Base-by-base conservation (phyloP, 2,113 vertebrate genomes). In the Anthoscopus minutus region DNA sequence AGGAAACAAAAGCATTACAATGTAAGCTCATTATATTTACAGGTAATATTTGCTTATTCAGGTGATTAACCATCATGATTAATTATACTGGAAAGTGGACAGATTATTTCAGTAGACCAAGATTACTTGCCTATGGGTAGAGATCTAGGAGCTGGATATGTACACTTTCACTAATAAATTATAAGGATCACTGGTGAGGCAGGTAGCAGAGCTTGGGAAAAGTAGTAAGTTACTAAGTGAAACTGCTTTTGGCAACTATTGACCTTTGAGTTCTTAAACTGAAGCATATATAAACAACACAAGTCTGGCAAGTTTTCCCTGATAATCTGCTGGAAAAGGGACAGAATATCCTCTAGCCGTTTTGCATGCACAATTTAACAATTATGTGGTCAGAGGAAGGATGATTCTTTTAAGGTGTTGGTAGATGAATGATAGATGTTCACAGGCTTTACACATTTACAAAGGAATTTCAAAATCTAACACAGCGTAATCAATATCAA, bases 351-450 rank as follows among this genome's bases (percentile, higher is more conserved):
- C 97, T 91, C 94, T 77, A 97, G 98, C 96, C 70, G 97, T 98
- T 98, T 97, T 97, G 94, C 97, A 98, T 94, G 97, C 97, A 97
- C 97, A 97, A 98, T 98, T 98, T 98, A 98, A 97, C 98, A 98
- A 98, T 98, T 97, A 98, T 94, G 95, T 94, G 92, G 96, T 96
- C 94, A 97, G 95, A 94, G 94, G 93, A 97, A 89, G 85, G 96
- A 96, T 86, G 95, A 94, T 96, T 96, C 95, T 96, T 92, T 95
- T 95, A 96, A 96, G 89, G 89, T 96, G 81, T 31, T 89, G 93
- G 97, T 77, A 67, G 83, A 86, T 37, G 94, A 92, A 94, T 72
- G 88, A 78, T 93, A 89, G 73, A 81, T 93, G 88, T 96, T 98
- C 93, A 92, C 78, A 92, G 81, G 70, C 25, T 97, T 97, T 95